These are phyloP conservation scores for Protula sp. DNA, from an alignment of 2,888 invertebrate species.

Conservation along the genomic window DNA sequence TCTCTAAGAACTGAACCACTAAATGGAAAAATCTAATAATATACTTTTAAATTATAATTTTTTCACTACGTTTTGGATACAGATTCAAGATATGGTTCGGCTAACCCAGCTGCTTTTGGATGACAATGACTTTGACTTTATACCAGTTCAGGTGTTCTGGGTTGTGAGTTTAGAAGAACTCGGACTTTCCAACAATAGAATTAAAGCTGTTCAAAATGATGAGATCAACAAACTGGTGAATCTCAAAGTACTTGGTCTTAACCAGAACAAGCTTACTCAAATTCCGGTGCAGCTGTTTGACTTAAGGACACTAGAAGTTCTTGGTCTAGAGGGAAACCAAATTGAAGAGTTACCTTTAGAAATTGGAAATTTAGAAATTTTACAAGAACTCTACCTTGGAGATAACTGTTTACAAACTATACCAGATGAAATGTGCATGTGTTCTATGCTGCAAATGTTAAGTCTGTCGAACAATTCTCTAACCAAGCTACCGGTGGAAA, in stretches of 20 bases:
- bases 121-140: slow-evolving; percentile 46
- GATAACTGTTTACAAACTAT: slow-evolving; percentile 34
- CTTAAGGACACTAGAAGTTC: slow-evolving; percentile 29
- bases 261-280: slow-evolving; percentile 35
- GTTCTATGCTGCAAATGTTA: slow-evolving; percentile 34
- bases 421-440: slow-evolving; percentile 43
- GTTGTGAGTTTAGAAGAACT: slow-evolving; percentile 37
- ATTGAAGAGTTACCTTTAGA: slow-evolving; percentile 33
- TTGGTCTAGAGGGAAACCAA: slow-evolving; percentile 40
- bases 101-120: slow-evolving; percentile 39
- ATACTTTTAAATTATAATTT: too few relatives aligned
- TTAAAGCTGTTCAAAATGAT: slow-evolving; percentile 35
- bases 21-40: too few relatives aligned
- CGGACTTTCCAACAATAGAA: slow-evolving; percentile 40
- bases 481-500: slow-evolving; percentile 38
- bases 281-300: slow-evolving; percentile 37
- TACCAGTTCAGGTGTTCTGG: slow-evolving; percentile 42
- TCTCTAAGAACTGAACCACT: too few relatives aligned
- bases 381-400: slow-evolving; percentile 41
- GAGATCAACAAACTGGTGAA: slow-evolving; percentile 29
- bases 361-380: slow-evolving; percentile 37
- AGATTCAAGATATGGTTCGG: slow-evolving; percentile 35
- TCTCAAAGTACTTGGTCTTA: slow-evolving; percentile 38
- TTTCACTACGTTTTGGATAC: too few relatives aligned
- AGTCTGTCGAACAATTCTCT: slow-evolving; percentile 39